phyloP scores from a whole-genome alignment of 2,113 vertebrate genomes.

The Muntiacus muntjak region DNA sequence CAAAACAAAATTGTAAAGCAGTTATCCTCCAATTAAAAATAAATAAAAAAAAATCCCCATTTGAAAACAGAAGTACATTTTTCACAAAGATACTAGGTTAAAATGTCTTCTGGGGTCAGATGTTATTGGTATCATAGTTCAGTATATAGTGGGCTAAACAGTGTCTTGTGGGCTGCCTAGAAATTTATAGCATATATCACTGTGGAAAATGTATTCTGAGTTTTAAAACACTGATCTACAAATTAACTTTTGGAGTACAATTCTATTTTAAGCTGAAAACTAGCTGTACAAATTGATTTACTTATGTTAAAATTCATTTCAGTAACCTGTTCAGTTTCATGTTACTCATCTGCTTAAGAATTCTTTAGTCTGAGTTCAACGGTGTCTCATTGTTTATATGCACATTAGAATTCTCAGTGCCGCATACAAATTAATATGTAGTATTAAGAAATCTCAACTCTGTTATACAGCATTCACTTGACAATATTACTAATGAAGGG shows the following conservation, averaged over 20 bases:
- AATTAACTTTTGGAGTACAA: not conserved
- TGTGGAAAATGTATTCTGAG: not conserved
- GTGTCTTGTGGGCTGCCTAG: not conserved
- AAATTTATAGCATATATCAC: not conserved
- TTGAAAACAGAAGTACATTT: slow-evolving; percentile 11
- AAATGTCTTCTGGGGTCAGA: not conserved
- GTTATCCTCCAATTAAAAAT: not conserved
- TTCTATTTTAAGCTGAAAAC: not conserved
- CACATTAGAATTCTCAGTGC: not conserved
- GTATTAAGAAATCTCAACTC: not conserved
- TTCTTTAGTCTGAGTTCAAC: not conserved
- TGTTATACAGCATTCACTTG: not conserved
- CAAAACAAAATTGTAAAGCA: not conserved
- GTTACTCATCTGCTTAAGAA: not conserved
- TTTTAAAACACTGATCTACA: not conserved
- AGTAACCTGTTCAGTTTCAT: not conserved
- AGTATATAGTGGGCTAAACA: not conserved
- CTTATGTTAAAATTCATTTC: not conserved
- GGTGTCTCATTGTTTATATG: not conserved
- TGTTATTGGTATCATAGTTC: not conserved
- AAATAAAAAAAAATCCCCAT: not conserved
- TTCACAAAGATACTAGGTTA: not conserved
- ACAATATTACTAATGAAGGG: not conserved
- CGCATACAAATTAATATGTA: not conserved
- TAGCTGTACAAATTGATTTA: not conserved